Evolutionary conservation across 2,888 invertebrate species (phyloP).

Genomic region (Linnaemya vulpina): DNA sequence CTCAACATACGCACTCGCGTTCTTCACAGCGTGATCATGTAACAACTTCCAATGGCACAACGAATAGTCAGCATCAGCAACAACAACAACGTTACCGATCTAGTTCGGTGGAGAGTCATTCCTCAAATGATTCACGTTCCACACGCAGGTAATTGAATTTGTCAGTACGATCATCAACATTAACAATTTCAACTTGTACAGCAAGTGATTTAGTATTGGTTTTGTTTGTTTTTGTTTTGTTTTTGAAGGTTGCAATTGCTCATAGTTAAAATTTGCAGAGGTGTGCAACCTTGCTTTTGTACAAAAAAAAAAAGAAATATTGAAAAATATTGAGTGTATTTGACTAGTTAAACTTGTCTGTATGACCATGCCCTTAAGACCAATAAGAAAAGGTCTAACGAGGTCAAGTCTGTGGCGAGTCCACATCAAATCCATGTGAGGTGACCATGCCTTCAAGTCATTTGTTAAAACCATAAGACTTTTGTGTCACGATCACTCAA

Average conservation of each 20-base stretch:
- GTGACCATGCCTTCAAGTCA: no score
- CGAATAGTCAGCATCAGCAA: slow-evolving; percentile 75
- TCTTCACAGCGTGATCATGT: slow-evolving; percentile 83
- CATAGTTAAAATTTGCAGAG: slow-evolving; percentile 12
- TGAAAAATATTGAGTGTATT: no score
- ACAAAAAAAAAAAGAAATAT: no score
- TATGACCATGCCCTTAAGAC: no score
- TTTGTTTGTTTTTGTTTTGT: no score
- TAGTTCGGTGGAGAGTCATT: slow-evolving; percentile 94
- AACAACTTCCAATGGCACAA: slow-evolving; percentile 69
- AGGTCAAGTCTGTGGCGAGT: no score
- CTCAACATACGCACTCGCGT: slow-evolving; percentile 74
- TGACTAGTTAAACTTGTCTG: no score
- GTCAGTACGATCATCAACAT: slow-evolving; percentile 60
- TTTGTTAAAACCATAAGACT: no score
- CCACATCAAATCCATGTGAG: no score
- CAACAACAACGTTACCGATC: slow-evolving; percentile 86
- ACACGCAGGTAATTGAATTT: slow-evolving; percentile 86
- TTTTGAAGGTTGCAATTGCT: slow-evolving; percentile 27
- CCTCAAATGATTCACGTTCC: slow-evolving; percentile 92
- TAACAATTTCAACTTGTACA: slow-evolving; percentile 39
- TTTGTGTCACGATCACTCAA: no score
- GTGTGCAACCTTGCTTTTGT: neutral
- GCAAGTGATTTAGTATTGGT: neutral
- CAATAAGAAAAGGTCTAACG: no score